Base-by-base conservation (phyloP, 2,113 vertebrate genomes). In the Sitta europaea region DNA sequence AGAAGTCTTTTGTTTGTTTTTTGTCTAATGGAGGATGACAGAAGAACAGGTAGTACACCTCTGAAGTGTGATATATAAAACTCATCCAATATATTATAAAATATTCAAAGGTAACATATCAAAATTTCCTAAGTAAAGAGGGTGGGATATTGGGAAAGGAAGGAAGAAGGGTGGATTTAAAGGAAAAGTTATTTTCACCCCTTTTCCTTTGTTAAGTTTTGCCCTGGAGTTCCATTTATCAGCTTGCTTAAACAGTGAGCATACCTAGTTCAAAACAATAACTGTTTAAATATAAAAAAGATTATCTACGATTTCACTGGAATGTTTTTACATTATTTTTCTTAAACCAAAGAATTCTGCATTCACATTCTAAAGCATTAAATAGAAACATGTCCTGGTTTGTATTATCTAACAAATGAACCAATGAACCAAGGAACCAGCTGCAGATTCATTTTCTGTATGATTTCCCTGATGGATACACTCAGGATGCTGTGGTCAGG, bases 401-500 rank as follows among this genome's bases (percentile, higher is more conserved):
- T 81, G 28, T 97, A 97, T 98, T 98, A 97, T 96, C 93, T 97
- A 94, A 91, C 74, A 94, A 94, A 94, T 97, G 96, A 97, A 96
- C 90, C 80, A 94, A 71, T 93, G 95, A 97, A 97, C 92, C 86
- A 92, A 75, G 91, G 71, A 58, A 90, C 77, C 82, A 85, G 85
- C 96, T 97, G 87, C 90, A 97, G 97, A 96, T 97, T 97, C 74
- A 96, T 97, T 98, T 98, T 97, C 86, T 88, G 68, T 93, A 22
- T 98, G 94, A 98, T 98, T 98, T 98, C 97, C 97, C 97, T 96
- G 81, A 96, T 97, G 96, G 92, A 92, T 96, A 88, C 57, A 43
- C 96, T 92, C 90, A 90, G 85, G 92, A 95, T 83, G 40, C 92
- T 68, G 45, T 72, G 66, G 95, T 95, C 95, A 97, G 94, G 89